Conservation (phyloP, 2,888 invertebrate genomes). For the Drosophila pseudotalamancana region DNA sequence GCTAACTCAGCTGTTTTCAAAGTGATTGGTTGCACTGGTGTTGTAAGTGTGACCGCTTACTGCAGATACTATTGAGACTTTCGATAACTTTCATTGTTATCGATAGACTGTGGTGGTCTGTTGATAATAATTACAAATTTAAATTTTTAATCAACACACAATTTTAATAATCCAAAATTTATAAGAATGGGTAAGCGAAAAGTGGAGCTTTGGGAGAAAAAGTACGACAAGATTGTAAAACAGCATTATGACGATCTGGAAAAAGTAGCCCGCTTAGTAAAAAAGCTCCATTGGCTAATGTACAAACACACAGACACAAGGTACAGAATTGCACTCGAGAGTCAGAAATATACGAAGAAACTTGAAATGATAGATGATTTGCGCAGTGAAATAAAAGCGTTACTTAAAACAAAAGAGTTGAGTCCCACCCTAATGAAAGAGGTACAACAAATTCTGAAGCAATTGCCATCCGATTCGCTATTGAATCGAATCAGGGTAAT, state of each 20-base stretch:
- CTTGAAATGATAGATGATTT: background rate
- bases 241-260: constrained; percentile 8
- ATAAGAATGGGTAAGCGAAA: background rate
- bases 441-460: background rate
- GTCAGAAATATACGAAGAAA: background rate
- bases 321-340: constrained; percentile 6
- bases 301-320: background rate
- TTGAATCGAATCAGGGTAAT: constrained; percentile 35
- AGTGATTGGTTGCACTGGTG: constrained; percentile 5
- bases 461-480: constrained; percentile 12
- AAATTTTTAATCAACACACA: background rate
- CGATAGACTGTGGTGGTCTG: background rate
- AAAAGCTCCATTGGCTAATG: constrained; percentile 11
- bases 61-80: no score
- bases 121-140: constrained; percentile 7
- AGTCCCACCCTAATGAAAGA: background rate
- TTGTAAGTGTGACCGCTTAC: constrained; percentile 5
- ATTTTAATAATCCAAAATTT: constrained; percentile 10
- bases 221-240: background rate
- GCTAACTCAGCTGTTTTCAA: constrained; percentile 33
- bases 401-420: background rate
- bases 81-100: background rate
- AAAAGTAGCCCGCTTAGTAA: background rate
- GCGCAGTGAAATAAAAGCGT: background rate
- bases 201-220: constrained; percentile 12